Evolutionary conservation across 2,113 vertebrate genomes (phyloP).

Genomic region (Tamias sibiricus): DNA sequence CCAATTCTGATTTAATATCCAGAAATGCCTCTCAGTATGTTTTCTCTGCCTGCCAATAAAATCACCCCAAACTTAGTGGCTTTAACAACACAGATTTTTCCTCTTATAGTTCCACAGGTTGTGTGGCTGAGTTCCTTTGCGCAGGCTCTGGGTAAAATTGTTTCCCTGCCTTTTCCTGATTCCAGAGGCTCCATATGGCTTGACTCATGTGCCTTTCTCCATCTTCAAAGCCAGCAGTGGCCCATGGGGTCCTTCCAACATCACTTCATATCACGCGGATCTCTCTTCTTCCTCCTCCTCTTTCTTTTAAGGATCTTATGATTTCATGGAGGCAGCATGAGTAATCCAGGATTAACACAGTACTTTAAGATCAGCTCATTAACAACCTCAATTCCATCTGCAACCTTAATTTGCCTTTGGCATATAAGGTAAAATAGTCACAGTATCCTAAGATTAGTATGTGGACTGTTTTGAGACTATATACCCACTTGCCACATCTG

Average conservation of each 20-base stretch:
- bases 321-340: not conserved
- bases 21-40: not conserved
- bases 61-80: not conserved
- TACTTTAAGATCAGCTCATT: not conserved
- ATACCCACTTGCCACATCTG: not conserved
- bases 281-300: not conserved
- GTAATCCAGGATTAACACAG: not conserved
- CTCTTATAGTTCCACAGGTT: not conserved
- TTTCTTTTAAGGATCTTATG: not conserved
- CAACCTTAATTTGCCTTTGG: not conserved
- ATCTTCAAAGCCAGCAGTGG: not conserved
- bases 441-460: not conserved
- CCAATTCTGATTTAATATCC: not conserved
- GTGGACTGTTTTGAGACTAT: not conserved
- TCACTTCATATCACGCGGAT: not conserved
- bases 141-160: not conserved
- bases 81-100: not conserved
- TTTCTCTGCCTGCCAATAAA: conserved; percentile 24
- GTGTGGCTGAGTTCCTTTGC: not conserved
- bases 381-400: not conserved
- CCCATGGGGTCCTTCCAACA: not conserved
- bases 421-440: not conserved
- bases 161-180: not conserved
- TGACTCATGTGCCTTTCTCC: not conserved
- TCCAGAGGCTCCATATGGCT: not conserved